These are phyloP conservation scores for Neostethus bicornis DNA, from an alignment of 2,797 vertebrate genomes.

Conservation along the genomic window DNA sequence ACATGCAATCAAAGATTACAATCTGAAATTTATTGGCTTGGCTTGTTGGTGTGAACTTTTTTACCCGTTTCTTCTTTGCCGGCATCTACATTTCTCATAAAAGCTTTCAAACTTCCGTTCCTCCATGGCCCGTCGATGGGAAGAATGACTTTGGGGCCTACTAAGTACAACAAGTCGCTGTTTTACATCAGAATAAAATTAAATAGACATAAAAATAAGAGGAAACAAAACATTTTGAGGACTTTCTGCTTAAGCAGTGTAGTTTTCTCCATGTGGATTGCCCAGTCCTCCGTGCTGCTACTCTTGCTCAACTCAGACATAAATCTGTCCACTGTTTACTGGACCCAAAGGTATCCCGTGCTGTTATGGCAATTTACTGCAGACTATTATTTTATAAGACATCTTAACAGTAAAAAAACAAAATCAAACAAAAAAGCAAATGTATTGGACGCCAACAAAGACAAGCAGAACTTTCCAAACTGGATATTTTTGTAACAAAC, in stretches of 20 bases:
- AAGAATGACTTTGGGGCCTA: constrained; percentile 70
- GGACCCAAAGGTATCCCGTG: constrained; percentile 21
- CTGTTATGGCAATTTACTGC: constrained; percentile 29
- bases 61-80: constrained; percentile 71
- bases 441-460: constrained; percentile 10
- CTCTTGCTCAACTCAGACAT: constrained; percentile 9
- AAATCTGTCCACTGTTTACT: constrained; percentile 22
- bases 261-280: constrained; percentile 36
- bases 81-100: constrained; percentile 72
- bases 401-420: constrained; percentile 22
- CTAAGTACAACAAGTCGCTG: not conserved
- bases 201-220: not conserved
- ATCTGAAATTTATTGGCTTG: not conserved
- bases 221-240: constrained; percentile 9
- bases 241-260: constrained; percentile 17
- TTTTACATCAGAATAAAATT: not conserved
- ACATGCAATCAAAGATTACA: not conserved
- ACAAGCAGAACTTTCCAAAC: constrained; percentile 36
- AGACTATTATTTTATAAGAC: constrained; percentile 22
- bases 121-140: constrained; percentile 74
- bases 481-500: constrained; percentile 35
- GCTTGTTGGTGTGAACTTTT: too few species aligned
- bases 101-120: constrained; percentile 70
- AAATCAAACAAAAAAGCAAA: constrained; percentile 13
- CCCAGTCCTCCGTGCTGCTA: constrained; percentile 2